Evolutionary conservation across 1,140 invertebrate species (phyloP).

Genomic region (Papilio xuthus): DNA sequence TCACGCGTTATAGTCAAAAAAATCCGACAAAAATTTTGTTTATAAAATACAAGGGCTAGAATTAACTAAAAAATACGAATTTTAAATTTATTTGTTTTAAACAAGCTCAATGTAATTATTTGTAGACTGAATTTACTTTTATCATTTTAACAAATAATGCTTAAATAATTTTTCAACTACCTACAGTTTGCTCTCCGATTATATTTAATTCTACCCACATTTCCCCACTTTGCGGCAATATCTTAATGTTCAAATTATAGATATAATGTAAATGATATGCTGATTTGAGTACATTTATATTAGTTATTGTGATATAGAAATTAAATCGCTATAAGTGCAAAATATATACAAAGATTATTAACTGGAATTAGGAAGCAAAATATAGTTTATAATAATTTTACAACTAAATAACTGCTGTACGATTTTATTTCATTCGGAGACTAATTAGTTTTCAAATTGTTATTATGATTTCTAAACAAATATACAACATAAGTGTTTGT

Average conservation of each 20-base stretch:
- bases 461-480: not conserved
- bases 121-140: conserved; percentile 15
- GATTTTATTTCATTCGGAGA: not conserved
- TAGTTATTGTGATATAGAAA: conserved; percentile 25
- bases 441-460: not conserved
- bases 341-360: not conserved
- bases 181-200: not conserved
- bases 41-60: not conserved
- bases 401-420: not conserved
- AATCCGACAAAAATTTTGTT: not conserved
- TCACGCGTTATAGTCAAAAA: not conserved
- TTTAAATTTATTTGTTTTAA: conserved; percentile 13
- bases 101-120: conserved; percentile 14
- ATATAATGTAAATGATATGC: not conserved
- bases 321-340: conserved; percentile 21
- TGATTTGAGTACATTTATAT: conserved; percentile 27
- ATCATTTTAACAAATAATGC: not conserved
- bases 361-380: conserved; percentile 9
- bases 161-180: not conserved
- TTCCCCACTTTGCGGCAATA: conserved; percentile 7
- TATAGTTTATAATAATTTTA: not conserved
- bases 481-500: too few species aligned
- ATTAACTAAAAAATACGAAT: conserved; percentile 12
- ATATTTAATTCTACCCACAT: not conserved
- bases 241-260: conserved; percentile 3